Percentiles rank a stretch among this genome's conserved stretches.
Conservation (phyloP, 2,888 invertebrate species). For the Microctonus aethiopoides region DNA sequence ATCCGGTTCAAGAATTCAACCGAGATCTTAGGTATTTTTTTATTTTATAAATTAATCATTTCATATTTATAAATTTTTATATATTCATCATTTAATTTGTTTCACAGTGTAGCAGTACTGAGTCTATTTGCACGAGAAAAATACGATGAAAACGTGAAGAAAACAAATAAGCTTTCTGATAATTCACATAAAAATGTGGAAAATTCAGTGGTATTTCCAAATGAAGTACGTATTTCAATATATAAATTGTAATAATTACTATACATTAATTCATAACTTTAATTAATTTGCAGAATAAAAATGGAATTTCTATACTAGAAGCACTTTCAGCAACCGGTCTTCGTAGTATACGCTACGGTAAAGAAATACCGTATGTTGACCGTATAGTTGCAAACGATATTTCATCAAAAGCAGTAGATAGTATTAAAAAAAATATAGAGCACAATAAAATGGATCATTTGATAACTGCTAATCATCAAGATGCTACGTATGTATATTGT, state of each 20-base stretch:
- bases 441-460: constrained; percentile 80
- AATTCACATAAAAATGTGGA: neutral
- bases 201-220: neutral
- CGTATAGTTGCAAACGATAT: constrained; percentile 93
- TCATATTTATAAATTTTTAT: constrained; percentile 21
- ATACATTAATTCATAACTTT: neutral
- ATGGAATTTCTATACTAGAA: constrained; percentile 82
- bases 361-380: constrained; percentile 86
- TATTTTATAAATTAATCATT: constrained; percentile 9
- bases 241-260: neutral
- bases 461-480: constrained; percentile 81
- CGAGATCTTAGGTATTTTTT: constrained; percentile 81
- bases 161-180: neutral
- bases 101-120: constrained; percentile 40
- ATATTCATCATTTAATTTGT: constrained; percentile 14
- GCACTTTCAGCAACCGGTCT: constrained; percentile 96
- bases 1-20: constrained; percentile 98
- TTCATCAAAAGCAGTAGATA: constrained; percentile 84
- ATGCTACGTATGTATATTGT: constrained; percentile 82
- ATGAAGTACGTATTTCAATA: constrained; percentile 2
- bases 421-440: constrained; percentile 83
- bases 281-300: constrained; percentile 59
- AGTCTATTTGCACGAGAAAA: constrained; percentile 37
- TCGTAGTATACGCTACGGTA: constrained; percentile 94
- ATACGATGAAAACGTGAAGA: constrained; percentile 13